Conservation (phyloP, 2,113 vertebrate genomes). For the Pyxicephalus adspersus region DNA sequence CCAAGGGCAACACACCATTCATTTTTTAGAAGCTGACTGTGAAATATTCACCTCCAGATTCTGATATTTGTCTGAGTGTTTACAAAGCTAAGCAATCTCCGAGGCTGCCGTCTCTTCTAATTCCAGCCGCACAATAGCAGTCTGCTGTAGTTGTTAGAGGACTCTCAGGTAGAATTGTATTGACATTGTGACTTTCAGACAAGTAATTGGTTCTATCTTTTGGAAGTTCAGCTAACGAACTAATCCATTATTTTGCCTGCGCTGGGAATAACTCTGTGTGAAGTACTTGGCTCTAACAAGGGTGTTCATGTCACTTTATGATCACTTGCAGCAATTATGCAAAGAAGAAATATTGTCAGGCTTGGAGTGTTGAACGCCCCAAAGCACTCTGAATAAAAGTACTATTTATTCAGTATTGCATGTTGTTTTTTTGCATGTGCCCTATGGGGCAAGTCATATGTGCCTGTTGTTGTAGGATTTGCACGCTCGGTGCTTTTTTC, state of each 20-base stretch:
- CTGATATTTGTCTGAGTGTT: too few species aligned
- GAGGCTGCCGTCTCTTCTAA: too few species aligned
- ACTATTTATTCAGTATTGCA: neutral
- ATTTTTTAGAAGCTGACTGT: too few species aligned
- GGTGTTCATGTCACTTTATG: neutral
- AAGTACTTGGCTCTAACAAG: neutral
- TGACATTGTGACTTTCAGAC: neutral
- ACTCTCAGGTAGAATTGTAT: neutral
- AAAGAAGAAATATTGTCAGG: neutral
- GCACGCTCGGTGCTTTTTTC: too few species aligned
- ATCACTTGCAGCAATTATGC: neutral
- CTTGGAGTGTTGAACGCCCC: neutral
- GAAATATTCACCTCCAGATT: too few species aligned
- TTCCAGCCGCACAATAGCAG: too few species aligned
- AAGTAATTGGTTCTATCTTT: neutral
- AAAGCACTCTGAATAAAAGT: neutral
- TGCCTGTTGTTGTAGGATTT: neutral
- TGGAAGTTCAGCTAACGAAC: neutral
- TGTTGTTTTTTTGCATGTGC: neutral
- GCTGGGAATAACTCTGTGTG: neutral
- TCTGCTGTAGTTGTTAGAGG: too few species aligned
- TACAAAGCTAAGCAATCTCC: too few species aligned
- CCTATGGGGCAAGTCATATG: neutral
- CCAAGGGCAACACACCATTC: too few species aligned
- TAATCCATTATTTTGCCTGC: neutral